Evolutionary conservation across 2,113 vertebrate species (phyloP), one percentile per base, ranked within the genome.

Genomic region (Eulemur rufifrons): DNA sequence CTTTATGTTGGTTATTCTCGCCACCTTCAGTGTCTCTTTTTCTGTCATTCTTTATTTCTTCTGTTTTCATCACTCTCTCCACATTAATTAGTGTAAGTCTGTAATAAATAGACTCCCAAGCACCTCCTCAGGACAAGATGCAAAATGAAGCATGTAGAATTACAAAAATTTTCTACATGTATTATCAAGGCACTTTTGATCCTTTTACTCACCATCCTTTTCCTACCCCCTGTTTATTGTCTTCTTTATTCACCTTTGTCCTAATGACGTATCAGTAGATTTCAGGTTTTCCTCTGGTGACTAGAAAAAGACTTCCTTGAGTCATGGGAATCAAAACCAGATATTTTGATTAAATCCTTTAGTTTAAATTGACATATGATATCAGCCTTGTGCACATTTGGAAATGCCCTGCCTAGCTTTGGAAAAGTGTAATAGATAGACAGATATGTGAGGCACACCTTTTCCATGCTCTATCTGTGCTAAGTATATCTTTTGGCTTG

Each of bases 401-500:
- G 66, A 92, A 88, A 54, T 88, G 39, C 47, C 45, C 34, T 83
- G 39, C 20, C 34, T 47, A 27, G 25, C 11, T 50, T 15, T 47
- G 61, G 64, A 25, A 85, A 61, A 47, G 37, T 91, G 5, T 17
- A 29, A 42, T 39, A 89, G 42, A 86, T 42, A 89, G 23, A 56
- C 25, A 12, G 34, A 56, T 5, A 21, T 39, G 8, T 32, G 59
- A 91, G 77, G 45, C 50, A 78, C 10, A 2, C 63, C 8, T n/a
- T 74, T 85, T 42, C 17, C 7, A 17, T 89, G 37, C 20, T 83
- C 7, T 56, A 21, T 78, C n/a, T 96, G 68, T 61, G 66, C 77
- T 77, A 47, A 89, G 64, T 78, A 21, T 73, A 88, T 86, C 61
- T 73, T 93, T 64, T 77, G 54, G 71, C 64, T 92, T 93, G 81